A percentile compares a stretch with the other conserved stretches of the same genome.
These are phyloP conservation scores for Ypsolopha sequella DNA, from an alignment of 2,888 invertebrate genomes.

Conservation along the genomic window DNA sequence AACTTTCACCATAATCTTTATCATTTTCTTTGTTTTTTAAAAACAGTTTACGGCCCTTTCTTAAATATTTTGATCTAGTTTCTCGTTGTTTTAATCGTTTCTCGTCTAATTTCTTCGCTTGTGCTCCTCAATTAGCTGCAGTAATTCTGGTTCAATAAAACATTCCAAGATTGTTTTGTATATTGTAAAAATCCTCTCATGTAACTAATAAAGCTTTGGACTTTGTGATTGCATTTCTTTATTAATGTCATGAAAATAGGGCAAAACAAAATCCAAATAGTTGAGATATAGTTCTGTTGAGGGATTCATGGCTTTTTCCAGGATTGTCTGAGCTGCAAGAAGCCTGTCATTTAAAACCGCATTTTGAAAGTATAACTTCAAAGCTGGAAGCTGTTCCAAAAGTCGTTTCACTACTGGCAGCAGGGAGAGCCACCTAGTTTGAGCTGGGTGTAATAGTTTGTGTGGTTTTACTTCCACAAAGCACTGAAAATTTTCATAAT, in stretches of 20 bases:
- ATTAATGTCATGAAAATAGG: constrained; percentile 13
- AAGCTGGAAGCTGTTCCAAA: neutral
- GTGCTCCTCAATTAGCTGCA: too few relatives aligned
- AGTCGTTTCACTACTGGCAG: constrained; percentile 8
- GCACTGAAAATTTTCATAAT: constrained; percentile 19
- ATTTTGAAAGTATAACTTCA: constrained; percentile 5
- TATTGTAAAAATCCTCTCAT: constrained; percentile 13
- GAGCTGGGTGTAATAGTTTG: too few relatives aligned
- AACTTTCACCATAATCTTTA: too few relatives aligned
- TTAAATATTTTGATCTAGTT: too few relatives aligned
- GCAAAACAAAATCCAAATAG: constrained; percentile 14
- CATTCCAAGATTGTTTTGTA: constrained; percentile 29
- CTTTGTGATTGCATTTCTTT: constrained; percentile 17
- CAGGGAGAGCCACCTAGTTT: constrained; percentile 12
- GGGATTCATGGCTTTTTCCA: constrained; percentile 9
- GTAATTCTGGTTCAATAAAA: constrained; percentile 22
- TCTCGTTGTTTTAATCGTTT: too few relatives aligned
- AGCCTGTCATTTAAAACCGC: constrained; percentile 9
- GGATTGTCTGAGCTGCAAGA: constrained; percentile 9
- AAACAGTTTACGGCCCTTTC: too few relatives aligned
- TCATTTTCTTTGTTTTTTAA: too few relatives aligned
- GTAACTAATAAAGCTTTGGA: constrained; percentile 12
- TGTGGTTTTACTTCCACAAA: constrained; percentile 8
- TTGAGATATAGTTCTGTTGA: constrained; percentile 13
- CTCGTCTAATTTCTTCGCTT: too few relatives aligned